Conservation (phyloP, 2,113 vertebrate species). For the Ondatra zibethicus region DNA sequence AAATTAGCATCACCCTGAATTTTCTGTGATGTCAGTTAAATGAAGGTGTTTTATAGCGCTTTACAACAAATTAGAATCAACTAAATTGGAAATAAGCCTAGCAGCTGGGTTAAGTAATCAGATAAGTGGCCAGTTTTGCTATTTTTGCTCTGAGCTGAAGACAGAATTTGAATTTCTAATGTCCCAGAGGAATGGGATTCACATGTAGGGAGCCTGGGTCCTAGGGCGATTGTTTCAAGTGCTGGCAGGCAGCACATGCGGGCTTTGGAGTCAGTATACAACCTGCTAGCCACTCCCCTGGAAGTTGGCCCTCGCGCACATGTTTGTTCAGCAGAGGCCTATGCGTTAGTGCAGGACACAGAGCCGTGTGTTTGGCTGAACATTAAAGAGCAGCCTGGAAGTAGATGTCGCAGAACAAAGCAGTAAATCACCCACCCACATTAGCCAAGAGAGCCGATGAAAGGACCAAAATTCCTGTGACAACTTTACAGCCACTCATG, state of each 20-base stretch:
- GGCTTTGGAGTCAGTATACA: background rate
- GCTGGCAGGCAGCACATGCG: background rate
- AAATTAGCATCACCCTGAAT: constrained; percentile 79
- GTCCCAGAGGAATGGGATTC: constrained; percentile 43
- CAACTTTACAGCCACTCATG: constrained; percentile 55
- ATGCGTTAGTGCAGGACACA: background rate
- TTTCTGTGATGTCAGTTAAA: constrained; percentile 81
- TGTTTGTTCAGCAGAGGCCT: background rate
- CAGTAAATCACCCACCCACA: constrained; percentile 48
- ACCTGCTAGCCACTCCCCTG: background rate
- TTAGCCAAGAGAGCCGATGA: constrained; percentile 55
- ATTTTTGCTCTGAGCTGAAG: constrained; percentile 75
- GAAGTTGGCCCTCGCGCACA: background rate
- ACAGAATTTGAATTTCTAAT: constrained; percentile 77
- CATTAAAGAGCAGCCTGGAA: constrained; percentile 46
- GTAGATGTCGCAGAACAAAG: constrained; percentile 61
- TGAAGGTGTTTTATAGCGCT: constrained; percentile 81
- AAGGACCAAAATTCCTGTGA: background rate
- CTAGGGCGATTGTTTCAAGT: constrained; percentile 21
- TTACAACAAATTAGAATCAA: constrained; percentile 83
- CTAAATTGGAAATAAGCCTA: constrained; percentile 79
- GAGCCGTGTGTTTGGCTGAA: constrained; percentile 17
- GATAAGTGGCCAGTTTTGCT: constrained; percentile 81
- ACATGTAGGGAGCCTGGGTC: constrained; percentile 3
- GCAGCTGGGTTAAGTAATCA: constrained; percentile 75